Evolutionary conservation across 2,797 vertebrate genomes (phyloP).

Genomic region (Psittacula echo): DNA sequence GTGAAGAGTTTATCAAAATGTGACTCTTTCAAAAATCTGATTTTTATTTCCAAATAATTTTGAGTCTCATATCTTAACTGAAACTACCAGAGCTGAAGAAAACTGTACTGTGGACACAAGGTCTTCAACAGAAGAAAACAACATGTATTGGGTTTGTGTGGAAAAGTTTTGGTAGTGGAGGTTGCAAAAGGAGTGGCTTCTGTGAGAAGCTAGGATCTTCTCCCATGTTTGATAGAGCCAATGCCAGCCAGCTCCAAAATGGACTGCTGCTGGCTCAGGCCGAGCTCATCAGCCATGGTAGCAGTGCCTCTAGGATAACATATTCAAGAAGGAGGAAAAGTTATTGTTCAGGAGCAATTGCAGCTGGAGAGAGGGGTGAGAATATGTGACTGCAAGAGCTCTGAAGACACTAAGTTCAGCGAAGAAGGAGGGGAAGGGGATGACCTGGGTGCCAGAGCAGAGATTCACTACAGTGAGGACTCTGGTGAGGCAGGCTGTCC

Average conservation of each 20-base stretch:
- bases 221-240: background rate
- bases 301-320: background rate
- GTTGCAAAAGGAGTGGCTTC: background rate
- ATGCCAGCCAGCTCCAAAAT: background rate
- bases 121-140: background rate
- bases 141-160: background rate
- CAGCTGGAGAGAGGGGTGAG: background rate
- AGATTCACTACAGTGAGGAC: background rate
- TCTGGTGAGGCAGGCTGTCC: background rate
- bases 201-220: background rate
- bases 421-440: background rate
- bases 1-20: background rate
- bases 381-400: background rate
- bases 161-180: background rate
- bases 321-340: background rate
- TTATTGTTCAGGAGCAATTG: background rate
- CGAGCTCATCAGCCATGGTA: background rate
- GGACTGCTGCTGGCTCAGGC: background rate
- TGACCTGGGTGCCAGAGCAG: background rate
- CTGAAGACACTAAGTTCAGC: background rate
- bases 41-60: background rate
- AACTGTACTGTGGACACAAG: background rate
- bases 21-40: background rate
- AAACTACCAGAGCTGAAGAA: background rate
- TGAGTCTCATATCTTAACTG: background rate